phyloP scores from a whole-genome alignment of 2,113 vertebrate species.

The Helogale parvula region DNA sequence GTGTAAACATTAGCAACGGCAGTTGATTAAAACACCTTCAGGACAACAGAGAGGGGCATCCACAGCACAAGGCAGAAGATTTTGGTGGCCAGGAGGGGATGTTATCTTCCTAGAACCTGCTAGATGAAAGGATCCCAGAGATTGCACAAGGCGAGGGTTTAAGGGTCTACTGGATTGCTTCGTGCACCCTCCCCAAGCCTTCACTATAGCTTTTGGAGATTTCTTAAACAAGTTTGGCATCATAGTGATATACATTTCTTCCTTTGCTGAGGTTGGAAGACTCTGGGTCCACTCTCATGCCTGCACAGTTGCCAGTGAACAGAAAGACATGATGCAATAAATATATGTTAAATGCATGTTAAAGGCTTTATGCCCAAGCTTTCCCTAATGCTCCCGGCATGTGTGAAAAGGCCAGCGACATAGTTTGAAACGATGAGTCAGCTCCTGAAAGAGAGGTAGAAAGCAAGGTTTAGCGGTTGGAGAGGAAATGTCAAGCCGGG shows the following conservation, averaged over 20 bases:
- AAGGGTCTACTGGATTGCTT: not conserved
- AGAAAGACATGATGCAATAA: not conserved
- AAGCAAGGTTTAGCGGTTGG: slow-evolving; percentile 7
- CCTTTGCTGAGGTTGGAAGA: not conserved
- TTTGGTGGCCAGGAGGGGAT: not conserved
- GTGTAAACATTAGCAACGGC: not conserved
- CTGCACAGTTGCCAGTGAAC: not conserved
- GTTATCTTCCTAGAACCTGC: not conserved
- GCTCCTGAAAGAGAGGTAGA: slow-evolving; percentile 33
- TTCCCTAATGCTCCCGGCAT: not conserved
- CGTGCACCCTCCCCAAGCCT: not conserved
- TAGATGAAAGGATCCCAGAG: not conserved
- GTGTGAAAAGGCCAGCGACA: not conserved
- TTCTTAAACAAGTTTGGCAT: not conserved
- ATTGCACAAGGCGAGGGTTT: not conserved
- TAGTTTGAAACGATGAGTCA: slow-evolving; percentile 19
- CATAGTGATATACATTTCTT: not conserved
- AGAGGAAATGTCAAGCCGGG: slow-evolving; percentile 51
- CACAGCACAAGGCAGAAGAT: not conserved
- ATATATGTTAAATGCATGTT: not conserved
- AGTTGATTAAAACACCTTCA: not conserved
- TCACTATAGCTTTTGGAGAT: not conserved
- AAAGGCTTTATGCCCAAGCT: not conserved
- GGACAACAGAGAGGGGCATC: not conserved
- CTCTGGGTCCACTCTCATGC: not conserved